A percentile compares a stretch with the other conserved stretches of the same genome.
phyloP scores from a whole-genome alignment of 1,140 invertebrate genomes.

The Cataglyphis hispanica region DNA sequence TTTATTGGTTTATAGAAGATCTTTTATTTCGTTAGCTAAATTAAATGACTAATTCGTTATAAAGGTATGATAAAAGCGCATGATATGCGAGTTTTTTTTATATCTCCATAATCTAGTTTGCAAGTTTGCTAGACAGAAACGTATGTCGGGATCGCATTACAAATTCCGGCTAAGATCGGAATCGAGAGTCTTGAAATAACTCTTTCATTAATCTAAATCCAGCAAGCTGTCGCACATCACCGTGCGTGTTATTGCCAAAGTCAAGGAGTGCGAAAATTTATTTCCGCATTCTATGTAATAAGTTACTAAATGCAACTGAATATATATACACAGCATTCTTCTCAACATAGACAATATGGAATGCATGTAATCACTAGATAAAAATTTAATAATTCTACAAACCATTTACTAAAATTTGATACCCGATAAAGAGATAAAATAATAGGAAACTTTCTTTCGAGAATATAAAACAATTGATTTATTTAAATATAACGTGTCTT shows the following conservation, averaged over 20 bases:
- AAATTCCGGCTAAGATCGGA: constrained; percentile 36
- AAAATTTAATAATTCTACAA: constrained; percentile 7
- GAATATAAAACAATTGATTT: neutral
- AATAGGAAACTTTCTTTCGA: neutral
- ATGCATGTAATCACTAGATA: neutral
- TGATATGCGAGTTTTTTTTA: neutral
- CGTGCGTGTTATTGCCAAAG: constrained; percentile 58
- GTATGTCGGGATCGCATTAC: constrained; percentile 34
- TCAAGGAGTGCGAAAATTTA: constrained; percentile 56
- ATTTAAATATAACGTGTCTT: neutral
- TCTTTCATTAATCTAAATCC: constrained; percentile 58
- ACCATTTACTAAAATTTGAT: constrained; percentile 15
- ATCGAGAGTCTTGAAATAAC: constrained; percentile 52
- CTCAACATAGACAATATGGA: constrained; percentile 17
- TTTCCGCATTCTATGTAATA: constrained; percentile 52
- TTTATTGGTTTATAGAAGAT: neutral
- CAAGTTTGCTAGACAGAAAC: constrained; percentile 7
- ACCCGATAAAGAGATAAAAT: neutral
- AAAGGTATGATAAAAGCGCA: neutral
- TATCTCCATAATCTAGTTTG: neutral
- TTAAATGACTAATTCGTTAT: neutral
- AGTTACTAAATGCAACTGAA: constrained; percentile 13
- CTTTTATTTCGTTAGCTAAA: neutral
- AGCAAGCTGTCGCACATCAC: constrained; percentile 23
- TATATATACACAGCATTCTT: neutral